Conservation (phyloP, 2,888 invertebrate species). For the Drosophila atripex region DNA sequence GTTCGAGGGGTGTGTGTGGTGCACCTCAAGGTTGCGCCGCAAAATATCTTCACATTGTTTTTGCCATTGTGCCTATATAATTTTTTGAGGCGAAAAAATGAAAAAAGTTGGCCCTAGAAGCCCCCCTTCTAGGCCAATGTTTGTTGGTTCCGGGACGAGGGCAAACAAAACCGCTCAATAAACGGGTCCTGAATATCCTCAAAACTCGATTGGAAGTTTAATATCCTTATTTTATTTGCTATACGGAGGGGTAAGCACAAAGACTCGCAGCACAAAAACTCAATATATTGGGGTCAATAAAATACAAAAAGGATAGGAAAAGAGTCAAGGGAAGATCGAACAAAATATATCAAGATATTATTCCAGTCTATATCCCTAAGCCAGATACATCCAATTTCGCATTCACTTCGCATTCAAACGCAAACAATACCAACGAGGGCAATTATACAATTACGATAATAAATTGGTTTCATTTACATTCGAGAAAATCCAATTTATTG, state of each 20-base stretch:
- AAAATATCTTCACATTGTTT: constrained; percentile 39
- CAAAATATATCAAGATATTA: neutral
- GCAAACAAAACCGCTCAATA: constrained; percentile 54
- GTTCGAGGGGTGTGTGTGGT: no score
- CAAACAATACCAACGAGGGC: neutral
- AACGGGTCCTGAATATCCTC: constrained; percentile 46
- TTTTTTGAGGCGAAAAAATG: constrained; percentile 1
- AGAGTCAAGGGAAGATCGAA: neutral
- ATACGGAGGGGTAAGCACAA: neutral
- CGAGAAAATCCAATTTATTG: neutral
- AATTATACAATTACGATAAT: neutral
- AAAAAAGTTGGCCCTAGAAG: constrained; percentile 5
- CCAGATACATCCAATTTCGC: no score
- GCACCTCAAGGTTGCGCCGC: constrained; percentile 49
- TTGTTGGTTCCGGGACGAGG: constrained; percentile 59
- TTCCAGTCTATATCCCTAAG: no score
- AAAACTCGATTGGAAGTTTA: constrained; percentile 32
- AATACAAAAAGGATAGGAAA: neutral
- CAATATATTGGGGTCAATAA: constrained; percentile 16
- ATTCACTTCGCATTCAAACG: no score
- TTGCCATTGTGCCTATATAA: constrained; percentile 20
- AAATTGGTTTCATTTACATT: constrained; percentile 7
- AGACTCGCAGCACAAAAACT: neutral
- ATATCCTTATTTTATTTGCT: constrained; percentile 17
- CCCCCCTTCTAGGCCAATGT: no score